A percentile compares a stretch with the other conserved stretches of the same genome.
These are phyloP conservation scores for Chlorodrepanis virens DNA, from an alignment of 2,113 vertebrate species.

Conservation along the genomic window DNA sequence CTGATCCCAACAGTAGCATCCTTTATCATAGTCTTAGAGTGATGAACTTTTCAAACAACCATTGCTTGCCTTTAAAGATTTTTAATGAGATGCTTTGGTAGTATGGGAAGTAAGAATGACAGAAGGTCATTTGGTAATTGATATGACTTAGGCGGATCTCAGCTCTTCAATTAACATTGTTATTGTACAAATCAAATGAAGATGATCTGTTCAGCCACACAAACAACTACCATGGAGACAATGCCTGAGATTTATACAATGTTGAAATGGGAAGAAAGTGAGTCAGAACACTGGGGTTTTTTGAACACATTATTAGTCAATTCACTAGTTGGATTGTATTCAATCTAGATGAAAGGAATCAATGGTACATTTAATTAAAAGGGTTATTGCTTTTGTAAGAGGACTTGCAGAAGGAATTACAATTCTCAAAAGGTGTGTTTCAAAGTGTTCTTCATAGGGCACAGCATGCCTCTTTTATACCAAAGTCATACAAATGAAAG, in stretches of 20 bases:
- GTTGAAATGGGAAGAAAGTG: background rate
- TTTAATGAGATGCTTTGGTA: constrained; percentile 14
- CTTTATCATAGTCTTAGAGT: background rate
- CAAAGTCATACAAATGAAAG: background rate
- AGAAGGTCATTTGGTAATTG: constrained; percentile 46
- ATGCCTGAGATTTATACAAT: background rate
- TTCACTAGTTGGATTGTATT: background rate
- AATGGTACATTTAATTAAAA: constrained; percentile 50
- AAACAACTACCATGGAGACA: background rate
- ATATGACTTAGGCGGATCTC: constrained; percentile 5
- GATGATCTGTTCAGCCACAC: background rate
- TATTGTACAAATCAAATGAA: constrained; percentile 56
- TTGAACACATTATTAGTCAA: background rate
- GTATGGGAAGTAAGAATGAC: background rate
- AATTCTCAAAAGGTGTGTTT: background rate
- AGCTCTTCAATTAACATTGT: constrained; percentile 16
- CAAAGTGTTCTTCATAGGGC: background rate
- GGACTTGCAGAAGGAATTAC: constrained; percentile 32
- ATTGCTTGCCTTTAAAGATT: constrained; percentile 16
- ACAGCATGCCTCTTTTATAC: background rate
- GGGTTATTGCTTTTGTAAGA: constrained; percentile 42
- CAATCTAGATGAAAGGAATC: constrained; percentile 18
- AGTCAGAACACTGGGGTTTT: constrained; percentile 13
- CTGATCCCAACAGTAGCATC: background rate
- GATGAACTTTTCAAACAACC: background rate